A percentile compares a stretch with the other conserved stretches of the same genome.
These are phyloP conservation scores for Diabrotica virgifera DNA, from an alignment of 1,140 invertebrate genomes.

Conservation along the genomic window DNA sequence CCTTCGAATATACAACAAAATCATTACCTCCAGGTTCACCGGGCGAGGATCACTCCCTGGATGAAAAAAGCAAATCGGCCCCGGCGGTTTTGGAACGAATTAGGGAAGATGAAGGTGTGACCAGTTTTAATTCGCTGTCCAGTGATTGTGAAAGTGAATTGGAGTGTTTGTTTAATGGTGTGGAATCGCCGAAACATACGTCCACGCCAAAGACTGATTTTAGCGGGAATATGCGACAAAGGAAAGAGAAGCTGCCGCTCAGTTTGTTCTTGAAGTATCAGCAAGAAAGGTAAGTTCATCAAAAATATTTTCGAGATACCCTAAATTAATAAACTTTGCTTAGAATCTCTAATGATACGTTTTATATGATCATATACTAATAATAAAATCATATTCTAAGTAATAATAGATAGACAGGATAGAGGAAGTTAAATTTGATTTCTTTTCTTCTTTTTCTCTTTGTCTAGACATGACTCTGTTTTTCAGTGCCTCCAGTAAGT, in stretches of 20 bases:
- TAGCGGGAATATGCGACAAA: slow-evolving; percentile 27
- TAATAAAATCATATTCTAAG: too few relatives aligned
- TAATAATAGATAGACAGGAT: too few relatives aligned
- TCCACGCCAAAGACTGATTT: slow-evolving; percentile 41
- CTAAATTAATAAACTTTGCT: too few relatives aligned
- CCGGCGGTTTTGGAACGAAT: slow-evolving; percentile 29
- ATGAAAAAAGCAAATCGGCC: slow-evolving; percentile 27
- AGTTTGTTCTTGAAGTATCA: slow-evolving; percentile 39
- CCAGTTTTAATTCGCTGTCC: slow-evolving; percentile 25
- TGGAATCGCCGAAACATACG: slow-evolving; percentile 40
- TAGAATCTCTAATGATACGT: too few relatives aligned
- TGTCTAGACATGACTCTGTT: too few relatives aligned
- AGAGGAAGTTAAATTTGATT: too few relatives aligned
- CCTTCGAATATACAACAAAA: background rate
- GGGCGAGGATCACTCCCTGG: background rate
- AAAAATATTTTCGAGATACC: too few relatives aligned
- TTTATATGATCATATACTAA: too few relatives aligned
- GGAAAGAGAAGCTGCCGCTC: slow-evolving; percentile 29
- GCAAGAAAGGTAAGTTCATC: slow-evolving; percentile 31
- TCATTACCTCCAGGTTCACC: background rate
- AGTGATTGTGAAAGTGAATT: slow-evolving; percentile 43
- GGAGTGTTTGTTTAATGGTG: slow-evolving; percentile 38
- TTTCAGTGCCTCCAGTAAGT: too few relatives aligned
- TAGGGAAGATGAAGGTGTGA: slow-evolving; percentile 26
- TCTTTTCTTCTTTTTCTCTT: too few relatives aligned